Evolutionary conservation across 2,888 invertebrate genomes (phyloP), one percentile per base, ranked within the genome.

Genomic region (Drosophila putrida): DNA sequence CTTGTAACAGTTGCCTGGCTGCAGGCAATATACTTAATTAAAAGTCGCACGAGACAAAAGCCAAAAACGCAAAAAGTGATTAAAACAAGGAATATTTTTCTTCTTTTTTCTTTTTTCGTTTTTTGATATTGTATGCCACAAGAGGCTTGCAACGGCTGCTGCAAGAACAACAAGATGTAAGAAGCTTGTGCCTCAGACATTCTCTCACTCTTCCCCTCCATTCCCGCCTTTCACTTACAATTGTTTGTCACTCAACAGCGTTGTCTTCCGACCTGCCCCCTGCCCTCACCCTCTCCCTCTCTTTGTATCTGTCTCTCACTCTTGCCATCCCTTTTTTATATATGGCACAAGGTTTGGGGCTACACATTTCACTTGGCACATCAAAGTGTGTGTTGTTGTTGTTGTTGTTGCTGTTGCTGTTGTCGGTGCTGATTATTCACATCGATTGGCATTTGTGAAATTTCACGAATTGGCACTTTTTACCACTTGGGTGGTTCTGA

Each of bases 381-480:
- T 86, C 86, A 86, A 81, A 81, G 83, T 64, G 64, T 55, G 59
- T 20, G 36, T 36, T 62, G 71, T 13, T 55, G 55, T 38, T 67
- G 71, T 49, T 69, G 64, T 33, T 67, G 73, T 55, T 75, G 71
- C 47, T 75, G 75, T 44, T 68, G 68, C 75, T 72, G 77, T 80
- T 86, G 77, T 75, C 72, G 60, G 65, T 71, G 77, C 82, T 90
- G 90, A 90, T 88, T 90, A 90, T 87, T 90, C 90, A 89, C 87
- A 79, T 75, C 82, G 84, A 80, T 88, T 81, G 85, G 88, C 83
- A 84, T 84, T 86, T 82, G 83, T 71, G 80, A 86, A 86, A 89
- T 90, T 87, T 88, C 83, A 77, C 88, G 87, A 88, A 82, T 90
- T 91, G 90, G 80, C 89, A 88, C 89, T 88, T 79, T 75, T 66